Conservation (phyloP, 2,113 vertebrate genomes). For the Tetrao urogallus region DNA sequence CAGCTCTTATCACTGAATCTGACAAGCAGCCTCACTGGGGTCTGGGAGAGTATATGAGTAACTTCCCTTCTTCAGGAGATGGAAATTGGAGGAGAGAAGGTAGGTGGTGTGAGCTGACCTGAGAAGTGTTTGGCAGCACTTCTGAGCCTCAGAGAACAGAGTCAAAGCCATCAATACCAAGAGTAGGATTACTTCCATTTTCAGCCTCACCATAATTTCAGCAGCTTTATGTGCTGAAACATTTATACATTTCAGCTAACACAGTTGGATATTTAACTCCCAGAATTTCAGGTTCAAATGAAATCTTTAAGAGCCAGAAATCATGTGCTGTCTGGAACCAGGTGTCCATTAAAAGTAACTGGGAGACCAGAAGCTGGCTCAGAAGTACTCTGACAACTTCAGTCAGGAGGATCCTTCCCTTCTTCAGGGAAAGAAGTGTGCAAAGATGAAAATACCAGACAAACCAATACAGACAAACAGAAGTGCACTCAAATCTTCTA, state of each 20-base stretch:
- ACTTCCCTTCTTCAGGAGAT: background rate
- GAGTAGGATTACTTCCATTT: background rate
- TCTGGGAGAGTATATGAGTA: background rate
- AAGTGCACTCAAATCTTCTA: background rate
- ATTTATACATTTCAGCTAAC: background rate
- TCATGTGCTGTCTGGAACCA: background rate
- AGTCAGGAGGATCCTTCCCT: background rate
- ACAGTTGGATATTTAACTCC: background rate
- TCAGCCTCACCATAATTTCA: background rate
- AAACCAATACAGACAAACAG: background rate
- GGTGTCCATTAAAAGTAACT: background rate
- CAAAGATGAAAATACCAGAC: background rate
- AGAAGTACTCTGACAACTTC: background rate
- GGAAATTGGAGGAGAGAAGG: background rate
- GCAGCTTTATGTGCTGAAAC: background rate
- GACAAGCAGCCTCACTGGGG: background rate
- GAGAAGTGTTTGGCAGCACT: background rate
- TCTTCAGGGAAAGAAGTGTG: background rate
- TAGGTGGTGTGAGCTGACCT: background rate
- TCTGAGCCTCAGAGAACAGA: background rate
- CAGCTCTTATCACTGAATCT: fast-evolving
- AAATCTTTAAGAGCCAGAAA: background rate
- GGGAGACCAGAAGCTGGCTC: background rate
- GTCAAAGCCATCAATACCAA: background rate
- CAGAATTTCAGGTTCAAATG: background rate